phyloP scores from a whole-genome alignment of 2,797 vertebrate genomes.

The Falco naumanni region DNA sequence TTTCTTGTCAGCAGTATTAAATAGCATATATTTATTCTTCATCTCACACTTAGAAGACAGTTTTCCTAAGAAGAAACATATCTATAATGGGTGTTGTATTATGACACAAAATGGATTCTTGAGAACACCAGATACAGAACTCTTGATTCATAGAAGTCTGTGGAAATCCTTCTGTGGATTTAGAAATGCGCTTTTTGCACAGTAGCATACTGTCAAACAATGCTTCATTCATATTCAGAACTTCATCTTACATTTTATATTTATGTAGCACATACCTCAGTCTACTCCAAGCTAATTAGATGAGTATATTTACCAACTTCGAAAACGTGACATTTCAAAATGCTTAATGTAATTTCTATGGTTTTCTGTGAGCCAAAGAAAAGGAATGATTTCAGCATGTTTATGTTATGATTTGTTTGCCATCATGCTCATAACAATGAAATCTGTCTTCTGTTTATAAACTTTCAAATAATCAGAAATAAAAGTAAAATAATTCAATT shows the following conservation, averaged over 20 bases:
- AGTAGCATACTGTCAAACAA: background rate
- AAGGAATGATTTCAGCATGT: background rate
- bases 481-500: background rate
- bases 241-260: background rate
- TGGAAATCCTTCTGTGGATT: background rate
- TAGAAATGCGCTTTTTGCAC: background rate
- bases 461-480: background rate
- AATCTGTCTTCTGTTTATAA: background rate
- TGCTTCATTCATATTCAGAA: background rate
- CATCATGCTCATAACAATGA: background rate
- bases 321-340: background rate
- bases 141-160: background rate
- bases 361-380: background rate
- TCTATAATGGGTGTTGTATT: fast-evolving
- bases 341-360: background rate
- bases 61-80: background rate
- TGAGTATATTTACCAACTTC: background rate
- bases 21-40: background rate
- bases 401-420: background rate
- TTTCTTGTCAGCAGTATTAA: background rate
- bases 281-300: background rate
- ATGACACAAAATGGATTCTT: background rate
- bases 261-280: background rate
- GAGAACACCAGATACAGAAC: background rate
- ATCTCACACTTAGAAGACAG: background rate